Evolutionary conservation across 1,140 invertebrate genomes (phyloP).

Genomic region (Notospermus geniculatus): DNA sequence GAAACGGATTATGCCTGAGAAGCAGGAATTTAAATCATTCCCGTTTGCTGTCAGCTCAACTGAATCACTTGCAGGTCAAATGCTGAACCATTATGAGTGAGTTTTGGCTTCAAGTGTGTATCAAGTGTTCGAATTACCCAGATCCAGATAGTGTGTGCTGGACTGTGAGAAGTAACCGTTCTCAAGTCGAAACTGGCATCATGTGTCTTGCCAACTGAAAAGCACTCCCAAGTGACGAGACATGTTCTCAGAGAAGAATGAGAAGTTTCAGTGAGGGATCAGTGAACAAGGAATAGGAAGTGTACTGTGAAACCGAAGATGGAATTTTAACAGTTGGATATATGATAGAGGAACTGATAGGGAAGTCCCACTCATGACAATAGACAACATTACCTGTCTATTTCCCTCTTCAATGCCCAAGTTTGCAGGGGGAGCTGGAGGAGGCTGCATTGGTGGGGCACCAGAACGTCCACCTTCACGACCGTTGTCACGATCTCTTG

Average conservation of each 20-base stretch:
- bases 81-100: no score
- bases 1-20: no score
- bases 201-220: not conserved
- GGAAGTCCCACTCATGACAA: not conserved
- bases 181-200: not conserved
- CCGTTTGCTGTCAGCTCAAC: no score
- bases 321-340: not conserved
- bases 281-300: not conserved
- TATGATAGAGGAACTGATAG: not conserved
- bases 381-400: not conserved
- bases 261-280: not conserved
- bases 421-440: conserved; percentile 38
- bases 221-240: not conserved
- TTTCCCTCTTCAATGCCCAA: conserved; percentile 29
- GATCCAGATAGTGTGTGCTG: not conserved
- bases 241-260: not conserved
- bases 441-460: conserved; percentile 39
- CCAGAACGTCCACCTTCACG: conserved; percentile 16
- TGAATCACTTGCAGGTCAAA: no score
- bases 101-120: no score
- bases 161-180: not conserved
- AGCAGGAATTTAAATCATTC: no score
- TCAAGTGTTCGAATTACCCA: not conserved
- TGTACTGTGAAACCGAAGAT: not conserved
- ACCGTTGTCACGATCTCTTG: conserved; percentile 14